These are phyloP conservation scores for Siderastrea radians DNA, from an alignment of 92 coral and sea anemone genomes.

Conservation along the genomic window DNA sequence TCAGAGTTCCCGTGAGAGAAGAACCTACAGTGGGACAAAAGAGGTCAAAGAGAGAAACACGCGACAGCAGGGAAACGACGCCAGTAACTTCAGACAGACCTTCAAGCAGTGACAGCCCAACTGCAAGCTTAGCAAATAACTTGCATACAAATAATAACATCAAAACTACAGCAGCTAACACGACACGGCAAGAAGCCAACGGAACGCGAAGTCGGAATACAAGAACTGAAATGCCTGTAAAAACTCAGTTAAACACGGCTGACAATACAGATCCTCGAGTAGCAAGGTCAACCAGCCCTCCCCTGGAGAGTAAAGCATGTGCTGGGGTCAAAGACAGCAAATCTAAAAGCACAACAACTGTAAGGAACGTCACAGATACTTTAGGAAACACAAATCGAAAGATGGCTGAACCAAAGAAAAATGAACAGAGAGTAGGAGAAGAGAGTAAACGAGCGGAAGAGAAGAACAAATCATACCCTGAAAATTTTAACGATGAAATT, in stretches of 20 bases:
- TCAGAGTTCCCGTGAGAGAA: conserved; percentile 68
- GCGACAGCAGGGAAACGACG: conserved; percentile 66
- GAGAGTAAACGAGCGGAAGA: conserved; percentile 32
- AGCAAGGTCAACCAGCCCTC: conserved; percentile 6
- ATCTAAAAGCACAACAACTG: conserved; percentile 46
- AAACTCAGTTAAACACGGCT: neutral
- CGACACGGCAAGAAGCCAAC: conserved; percentile 43
- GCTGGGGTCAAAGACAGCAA: conserved; percentile 57
- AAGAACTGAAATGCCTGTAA: conserved; percentile 18
- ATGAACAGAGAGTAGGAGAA: conserved; percentile 9
- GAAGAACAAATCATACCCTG: conserved; percentile 22
- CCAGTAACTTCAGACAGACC: conserved; percentile 56
- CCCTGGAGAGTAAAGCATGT: conserved; percentile 48
- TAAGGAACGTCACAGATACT: conserved; percentile 17
- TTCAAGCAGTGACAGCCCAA: conserved; percentile 9
- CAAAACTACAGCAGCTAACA: conserved; percentile 46
- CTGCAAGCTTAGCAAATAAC: conserved; percentile 26
- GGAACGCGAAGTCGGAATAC: conserved; percentile 38
- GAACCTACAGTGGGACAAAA: conserved; percentile 64
- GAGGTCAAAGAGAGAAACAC: conserved; percentile 65
- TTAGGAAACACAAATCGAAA: conserved; percentile 40
- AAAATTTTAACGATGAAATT: conserved; percentile 22
- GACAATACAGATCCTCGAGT: conserved; percentile 20
- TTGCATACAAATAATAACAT: conserved; percentile 68
- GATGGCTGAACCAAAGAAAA: conserved; percentile 39